Percentiles rank a stretch among this genome's conserved stretches.
Evolutionary conservation across 2,888 invertebrate genomes (phyloP).

Genomic region (Rhingia rostrata): DNA sequence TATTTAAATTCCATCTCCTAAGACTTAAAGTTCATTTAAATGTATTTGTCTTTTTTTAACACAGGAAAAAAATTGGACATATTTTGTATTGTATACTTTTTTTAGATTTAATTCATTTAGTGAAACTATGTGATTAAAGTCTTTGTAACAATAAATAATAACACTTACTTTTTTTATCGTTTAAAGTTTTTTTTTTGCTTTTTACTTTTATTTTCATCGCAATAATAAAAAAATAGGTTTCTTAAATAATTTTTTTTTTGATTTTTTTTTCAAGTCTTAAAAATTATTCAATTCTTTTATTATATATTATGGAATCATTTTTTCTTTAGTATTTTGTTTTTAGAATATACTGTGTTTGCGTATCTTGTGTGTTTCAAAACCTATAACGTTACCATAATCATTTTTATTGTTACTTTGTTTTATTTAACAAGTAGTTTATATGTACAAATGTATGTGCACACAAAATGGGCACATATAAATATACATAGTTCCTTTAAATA

Average conservation of each 20-base stretch:
- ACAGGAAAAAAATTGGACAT: slow-evolving; percentile 36
- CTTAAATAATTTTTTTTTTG: slow-evolving; percentile 38
- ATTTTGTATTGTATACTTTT: slow-evolving; percentile 15
- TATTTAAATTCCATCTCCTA: slow-evolving; percentile 22
- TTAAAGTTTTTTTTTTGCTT: slow-evolving; percentile 20
- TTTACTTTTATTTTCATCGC: slow-evolving; percentile 31
- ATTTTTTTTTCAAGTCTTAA: slow-evolving; percentile 50
- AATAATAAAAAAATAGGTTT: slow-evolving; percentile 72
- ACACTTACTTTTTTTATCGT: slow-evolving; percentile 41
- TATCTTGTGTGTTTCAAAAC: slow-evolving; percentile 11
- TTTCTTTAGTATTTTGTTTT: slow-evolving; percentile 20
- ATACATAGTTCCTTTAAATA: slow-evolving; percentile 20
- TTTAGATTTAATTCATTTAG: slow-evolving; percentile 41
- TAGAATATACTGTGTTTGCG: slow-evolving; percentile 21
- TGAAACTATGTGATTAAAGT: slow-evolving; percentile 60
- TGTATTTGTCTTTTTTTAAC: slow-evolving; percentile 11
- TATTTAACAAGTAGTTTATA: slow-evolving; percentile 18
- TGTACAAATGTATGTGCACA: slow-evolving; percentile 39
- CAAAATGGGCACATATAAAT: slow-evolving; percentile 24
- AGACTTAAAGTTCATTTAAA: slow-evolving; percentile 18
- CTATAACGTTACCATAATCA: slow-evolving; percentile 21
- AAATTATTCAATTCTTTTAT: slow-evolving; percentile 59
- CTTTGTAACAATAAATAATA: slow-evolving; percentile 59
- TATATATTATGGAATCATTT: slow-evolving; percentile 45
- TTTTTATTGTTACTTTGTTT: neutral